Evolutionary conservation across 2,888 invertebrate species (phyloP).

Genomic region (Lacanobia oleracea): DNA sequence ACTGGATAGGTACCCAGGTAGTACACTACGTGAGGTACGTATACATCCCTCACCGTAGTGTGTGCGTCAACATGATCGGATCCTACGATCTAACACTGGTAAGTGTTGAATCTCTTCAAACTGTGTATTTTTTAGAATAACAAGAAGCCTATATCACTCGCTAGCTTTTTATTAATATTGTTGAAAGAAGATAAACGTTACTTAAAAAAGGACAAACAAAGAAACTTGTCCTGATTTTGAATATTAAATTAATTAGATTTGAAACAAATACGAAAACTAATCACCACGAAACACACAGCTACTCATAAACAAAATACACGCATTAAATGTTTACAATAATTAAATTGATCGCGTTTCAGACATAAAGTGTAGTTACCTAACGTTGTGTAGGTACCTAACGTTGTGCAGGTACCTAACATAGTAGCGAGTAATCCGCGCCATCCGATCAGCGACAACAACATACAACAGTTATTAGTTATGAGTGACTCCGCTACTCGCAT

Average conservation of each 20-base stretch:
- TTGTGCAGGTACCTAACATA: not conserved
- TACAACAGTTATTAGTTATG: not conserved
- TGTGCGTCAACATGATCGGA: not conserved
- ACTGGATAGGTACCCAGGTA: not conserved
- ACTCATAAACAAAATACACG: not conserved
- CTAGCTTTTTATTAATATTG: no score
- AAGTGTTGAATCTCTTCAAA: no score
- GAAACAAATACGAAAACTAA: not conserved
- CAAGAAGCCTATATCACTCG: no score
- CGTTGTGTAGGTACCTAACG: not conserved
- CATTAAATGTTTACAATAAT: not conserved
- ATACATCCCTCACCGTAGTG: not conserved
- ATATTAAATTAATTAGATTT: not conserved
- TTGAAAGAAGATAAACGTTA: no score
- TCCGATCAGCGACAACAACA: not conserved
- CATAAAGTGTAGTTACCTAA: not conserved
- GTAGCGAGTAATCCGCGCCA: not conserved
- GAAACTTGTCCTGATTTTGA: no score
- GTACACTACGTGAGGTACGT: not conserved
- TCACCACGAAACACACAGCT: not conserved
- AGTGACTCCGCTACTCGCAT: not conserved
- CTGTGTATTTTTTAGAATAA: no score
- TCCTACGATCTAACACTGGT: no score
- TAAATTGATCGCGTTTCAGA: not conserved
- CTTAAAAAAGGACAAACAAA: no score